These are phyloP conservation scores for Lutjanus argentimaculatus DNA, from an alignment of 2,797 vertebrate genomes.

Conservation along the genomic window DNA sequence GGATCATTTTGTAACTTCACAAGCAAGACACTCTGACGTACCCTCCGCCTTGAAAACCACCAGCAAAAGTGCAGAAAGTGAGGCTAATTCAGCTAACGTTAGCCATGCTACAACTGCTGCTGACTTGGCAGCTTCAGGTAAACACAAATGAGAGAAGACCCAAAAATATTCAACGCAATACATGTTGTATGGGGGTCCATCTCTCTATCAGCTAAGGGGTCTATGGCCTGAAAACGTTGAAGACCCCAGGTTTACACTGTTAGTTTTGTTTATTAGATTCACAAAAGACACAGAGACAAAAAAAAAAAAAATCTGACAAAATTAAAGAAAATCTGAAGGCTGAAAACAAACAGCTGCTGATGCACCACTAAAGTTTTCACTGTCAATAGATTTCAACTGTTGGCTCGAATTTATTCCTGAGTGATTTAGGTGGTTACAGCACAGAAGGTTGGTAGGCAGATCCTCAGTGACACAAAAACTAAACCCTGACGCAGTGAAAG, in stretches of 20 bases:
- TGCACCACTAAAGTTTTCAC: neutral
- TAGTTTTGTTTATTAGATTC: neutral
- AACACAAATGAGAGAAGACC: too few species aligned
- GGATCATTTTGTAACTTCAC: too few species aligned
- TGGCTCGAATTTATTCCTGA: slow-evolving; percentile 1
- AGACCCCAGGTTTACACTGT: neutral
- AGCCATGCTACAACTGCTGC: too few species aligned
- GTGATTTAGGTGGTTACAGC: neutral
- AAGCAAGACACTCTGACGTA: too few species aligned
- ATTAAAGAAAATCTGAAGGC: neutral
- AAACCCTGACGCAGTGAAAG: neutral
- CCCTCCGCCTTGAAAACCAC: too few species aligned
- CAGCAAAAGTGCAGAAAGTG: too few species aligned
- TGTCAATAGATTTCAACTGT: neutral
- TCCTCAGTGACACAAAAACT: neutral
- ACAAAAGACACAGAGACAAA: neutral
- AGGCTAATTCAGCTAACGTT: too few species aligned
- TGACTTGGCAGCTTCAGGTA: too few species aligned
- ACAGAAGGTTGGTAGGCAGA: neutral
- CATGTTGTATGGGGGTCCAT: too few species aligned
- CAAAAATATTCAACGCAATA: too few species aligned
- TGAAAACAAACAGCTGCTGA: slow-evolving; percentile 3
- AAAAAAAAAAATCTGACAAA: neutral
- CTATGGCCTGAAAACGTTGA: too few species aligned
- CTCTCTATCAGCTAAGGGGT: too few species aligned